Evolutionary conservation across 2,113 vertebrate species (phyloP).

Genomic region (Caloenas nicobarica): DNA sequence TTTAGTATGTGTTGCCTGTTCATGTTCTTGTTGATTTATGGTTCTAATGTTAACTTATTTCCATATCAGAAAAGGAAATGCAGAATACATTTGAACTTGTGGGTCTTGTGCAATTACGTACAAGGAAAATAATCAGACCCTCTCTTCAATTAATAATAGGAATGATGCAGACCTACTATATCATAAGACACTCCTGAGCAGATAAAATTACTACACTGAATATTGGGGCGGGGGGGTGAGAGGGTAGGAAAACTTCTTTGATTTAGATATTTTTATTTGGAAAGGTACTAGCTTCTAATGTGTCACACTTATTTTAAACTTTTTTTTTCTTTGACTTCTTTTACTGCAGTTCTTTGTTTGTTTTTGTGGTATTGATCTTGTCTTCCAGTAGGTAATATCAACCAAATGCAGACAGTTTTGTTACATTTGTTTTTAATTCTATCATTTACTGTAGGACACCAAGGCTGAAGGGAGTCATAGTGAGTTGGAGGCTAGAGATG

Average conservation of each 20-base stretch:
- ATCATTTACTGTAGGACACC: not conserved
- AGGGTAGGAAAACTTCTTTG: not conserved
- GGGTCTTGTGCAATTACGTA: not conserved
- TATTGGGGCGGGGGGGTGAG: accelerated
- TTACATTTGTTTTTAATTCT: not conserved
- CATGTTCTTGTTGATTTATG: not conserved
- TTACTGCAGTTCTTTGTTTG: not conserved
- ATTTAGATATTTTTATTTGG: not conserved
- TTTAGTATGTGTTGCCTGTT: not conserved
- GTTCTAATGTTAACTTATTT: not conserved
- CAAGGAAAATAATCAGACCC: not conserved
- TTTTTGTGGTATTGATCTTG: not conserved
- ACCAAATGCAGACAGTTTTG: not conserved
- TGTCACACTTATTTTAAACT: not conserved
- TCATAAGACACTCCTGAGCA: not conserved
- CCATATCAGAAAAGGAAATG: not conserved
- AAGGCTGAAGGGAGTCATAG: not conserved
- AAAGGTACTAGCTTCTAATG: not conserved
- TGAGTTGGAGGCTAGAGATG: not conserved
- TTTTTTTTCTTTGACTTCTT: not conserved
- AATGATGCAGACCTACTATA: not conserved
- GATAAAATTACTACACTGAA: not conserved
- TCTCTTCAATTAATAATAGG: not conserved
- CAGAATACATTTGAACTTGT: not conserved
- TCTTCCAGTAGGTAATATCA: not conserved